A percentile compares a stretch with the other conserved stretches of the same genome.
Evolutionary conservation across 2,113 vertebrate species (phyloP).

Genomic region (Cyprinodon brontotheroides): DNA sequence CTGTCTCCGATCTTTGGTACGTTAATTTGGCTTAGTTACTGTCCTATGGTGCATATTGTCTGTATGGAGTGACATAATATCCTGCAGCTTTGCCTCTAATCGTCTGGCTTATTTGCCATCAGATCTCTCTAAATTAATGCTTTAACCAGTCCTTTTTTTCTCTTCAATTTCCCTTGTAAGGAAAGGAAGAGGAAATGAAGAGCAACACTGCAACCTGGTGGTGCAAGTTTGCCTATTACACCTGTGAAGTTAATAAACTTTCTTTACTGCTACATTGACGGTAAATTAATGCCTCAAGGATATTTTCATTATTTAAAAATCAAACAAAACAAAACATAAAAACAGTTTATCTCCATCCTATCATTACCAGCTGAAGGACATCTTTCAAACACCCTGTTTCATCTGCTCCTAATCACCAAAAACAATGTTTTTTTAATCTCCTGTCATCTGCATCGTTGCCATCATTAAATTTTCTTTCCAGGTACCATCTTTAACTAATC

Average conservation of each 20-base stretch:
- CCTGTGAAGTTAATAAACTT: neutral
- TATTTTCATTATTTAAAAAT: neutral
- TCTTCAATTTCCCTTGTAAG: neutral
- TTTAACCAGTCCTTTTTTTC: neutral
- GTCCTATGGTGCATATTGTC: conserved; percentile 7
- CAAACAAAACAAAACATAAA: neutral
- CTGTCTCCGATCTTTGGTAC: neutral
- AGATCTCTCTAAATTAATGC: conserved; percentile 51
- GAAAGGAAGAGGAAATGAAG: conserved; percentile 19
- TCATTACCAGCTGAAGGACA: neutral
- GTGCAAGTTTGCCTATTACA: neutral
- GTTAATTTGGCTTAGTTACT: conserved; percentile 30
- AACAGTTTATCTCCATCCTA: neutral
- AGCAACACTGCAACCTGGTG: conserved; percentile 72
- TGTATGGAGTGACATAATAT: conserved; percentile 39
- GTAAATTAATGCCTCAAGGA: neutral
- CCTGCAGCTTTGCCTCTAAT: conserved; percentile 29
- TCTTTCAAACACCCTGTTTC: neutral
- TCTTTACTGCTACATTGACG: neutral
- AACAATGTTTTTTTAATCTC: neutral
- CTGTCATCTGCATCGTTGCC: neutral
- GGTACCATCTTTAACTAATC: neutral
- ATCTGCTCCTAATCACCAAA: neutral
- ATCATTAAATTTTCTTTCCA: neutral
- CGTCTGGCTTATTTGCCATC: conserved; percentile 33